Base-by-base conservation (phyloP, 2,113 vertebrate species). In the Miniopterus natalensis region DNA sequence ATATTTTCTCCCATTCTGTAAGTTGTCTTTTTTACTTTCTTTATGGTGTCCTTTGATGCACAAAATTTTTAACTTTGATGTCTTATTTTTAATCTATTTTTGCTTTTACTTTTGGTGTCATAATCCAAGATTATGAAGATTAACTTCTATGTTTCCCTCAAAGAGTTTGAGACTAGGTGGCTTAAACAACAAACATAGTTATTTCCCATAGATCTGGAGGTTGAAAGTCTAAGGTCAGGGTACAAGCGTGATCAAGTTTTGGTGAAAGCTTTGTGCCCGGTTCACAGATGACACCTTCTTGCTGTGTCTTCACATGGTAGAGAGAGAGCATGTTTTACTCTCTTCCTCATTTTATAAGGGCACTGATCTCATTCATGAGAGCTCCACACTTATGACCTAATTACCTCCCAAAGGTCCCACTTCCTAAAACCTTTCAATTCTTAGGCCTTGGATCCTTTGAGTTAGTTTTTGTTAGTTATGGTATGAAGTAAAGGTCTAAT, bases 401-500 rank as follows among this genome's bases (percentile, higher is more conserved):
- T 71, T 71, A 42, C 11, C 21, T 71, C 40, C 21, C 21, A 71
- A 71, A 71, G 40, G 11, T 71, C 21, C 40, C 40, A 71, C 21
- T 21, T 71, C 21, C 70, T 71, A 12, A 45, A 71, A 71, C 40
- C 21, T 71, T 71, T 71, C 20, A 71, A 71, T 4, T 13, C 70
- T 45, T 71, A 84, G 40, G 11, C 10, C 27, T 90, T 74, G 51
- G 47, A 65, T 93, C 25, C 3, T 86, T 59, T 80, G 61, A 92
- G 23, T 77, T 86, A 87, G 45, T 87, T 86, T 84, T 61, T 96
- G 49, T 74, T 87, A 83, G 49, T 87, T 27, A 70, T n/a, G 29
- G 3, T 65, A 31, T 71, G 23, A 70, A 36, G 11, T 84, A 77
- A 53, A 31, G 8, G 53, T 71, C 51, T 18, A 84, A 53, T 10